These are phyloP conservation scores for Lophius americanus DNA, from an alignment of 2,797 vertebrate genomes.

Conservation along the genomic window DNA sequence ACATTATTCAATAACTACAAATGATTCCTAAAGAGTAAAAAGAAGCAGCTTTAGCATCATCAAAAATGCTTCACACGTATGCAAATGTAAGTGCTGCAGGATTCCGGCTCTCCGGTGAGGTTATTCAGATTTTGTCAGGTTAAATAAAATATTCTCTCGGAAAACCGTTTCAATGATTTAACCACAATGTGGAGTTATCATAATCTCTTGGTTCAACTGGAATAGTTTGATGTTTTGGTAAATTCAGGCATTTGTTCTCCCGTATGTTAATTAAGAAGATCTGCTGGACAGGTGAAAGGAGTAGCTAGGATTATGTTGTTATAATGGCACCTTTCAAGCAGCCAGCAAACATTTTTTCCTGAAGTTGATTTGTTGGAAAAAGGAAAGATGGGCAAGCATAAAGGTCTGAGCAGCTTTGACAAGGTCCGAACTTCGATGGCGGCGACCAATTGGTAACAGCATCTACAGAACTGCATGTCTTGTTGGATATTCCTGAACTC, in stretches of 20 bases:
- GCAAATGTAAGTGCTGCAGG: not conserved
- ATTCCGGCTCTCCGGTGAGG: not conserved
- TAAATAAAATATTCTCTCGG: not conserved
- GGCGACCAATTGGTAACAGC: too few species aligned
- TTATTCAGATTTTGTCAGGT: conserved; percentile 10
- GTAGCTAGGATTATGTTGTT: too few species aligned
- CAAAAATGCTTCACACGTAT: not conserved
- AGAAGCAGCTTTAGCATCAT: not conserved
- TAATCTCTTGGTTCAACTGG: not conserved
- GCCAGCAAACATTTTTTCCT: too few species aligned
- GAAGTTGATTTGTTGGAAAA: too few species aligned
- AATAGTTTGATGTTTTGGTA: not conserved
- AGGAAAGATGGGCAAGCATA: too few species aligned
- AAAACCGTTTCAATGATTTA: not conserved
- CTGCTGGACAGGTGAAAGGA: too few species aligned
- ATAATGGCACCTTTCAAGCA: too few species aligned
- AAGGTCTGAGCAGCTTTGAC: too few species aligned
- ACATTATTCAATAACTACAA: too few species aligned
- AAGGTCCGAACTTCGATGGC: too few species aligned
- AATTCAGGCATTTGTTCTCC: not conserved
- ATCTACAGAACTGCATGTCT: too few species aligned
- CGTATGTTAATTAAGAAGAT: not conserved
- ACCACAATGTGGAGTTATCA: not conserved
- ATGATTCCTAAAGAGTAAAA: not conserved
- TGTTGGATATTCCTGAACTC: too few species aligned